Percentiles rank a stretch among this genome's conserved stretches.
phyloP scores from a whole-genome alignment of 2,797 vertebrate genomes.

The Scyliorhinus canicula region DNA sequence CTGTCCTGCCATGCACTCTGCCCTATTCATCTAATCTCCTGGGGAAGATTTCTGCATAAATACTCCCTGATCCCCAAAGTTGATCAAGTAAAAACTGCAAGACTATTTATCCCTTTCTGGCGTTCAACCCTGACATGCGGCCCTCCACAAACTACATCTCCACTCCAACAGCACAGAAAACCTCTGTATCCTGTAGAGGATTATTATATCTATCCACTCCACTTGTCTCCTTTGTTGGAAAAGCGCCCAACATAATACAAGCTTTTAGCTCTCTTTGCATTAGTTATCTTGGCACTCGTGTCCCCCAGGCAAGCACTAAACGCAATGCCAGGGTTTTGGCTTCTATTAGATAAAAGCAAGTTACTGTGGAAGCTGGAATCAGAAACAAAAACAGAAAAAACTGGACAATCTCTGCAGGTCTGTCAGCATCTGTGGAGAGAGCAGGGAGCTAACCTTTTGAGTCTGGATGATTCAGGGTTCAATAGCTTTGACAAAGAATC shows the following conservation, averaged over 20 bases:
- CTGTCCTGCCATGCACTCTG: background rate
- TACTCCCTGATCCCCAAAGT: conserved; percentile 11
- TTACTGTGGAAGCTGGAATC: too few species aligned
- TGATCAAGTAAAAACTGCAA: background rate
- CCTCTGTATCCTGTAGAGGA: background rate
- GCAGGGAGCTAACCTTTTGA: too few species aligned
- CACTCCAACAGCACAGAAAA: background rate
- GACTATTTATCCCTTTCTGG: background rate
- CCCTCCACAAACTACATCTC: background rate
- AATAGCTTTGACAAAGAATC: too few species aligned
- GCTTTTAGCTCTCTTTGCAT: conserved; percentile 1
- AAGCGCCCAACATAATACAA: conserved; percentile 23
- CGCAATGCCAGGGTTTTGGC: background rate
- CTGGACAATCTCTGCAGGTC: too few species aligned
- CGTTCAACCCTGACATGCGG: background rate
- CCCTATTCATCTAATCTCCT: background rate
- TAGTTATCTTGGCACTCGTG: background rate
- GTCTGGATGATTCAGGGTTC: too few species aligned
- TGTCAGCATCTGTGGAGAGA: too few species aligned
- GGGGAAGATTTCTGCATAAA: conserved; percentile 8
- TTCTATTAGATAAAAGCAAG: too few species aligned
- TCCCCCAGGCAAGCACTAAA: background rate
- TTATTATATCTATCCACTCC: background rate
- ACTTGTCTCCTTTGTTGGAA: conserved; percentile 6
- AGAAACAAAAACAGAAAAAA: too few species aligned